These are phyloP conservation scores for Sphecodes monilicornis DNA, from an alignment of 2,888 invertebrate genomes.

Conservation along the genomic window DNA sequence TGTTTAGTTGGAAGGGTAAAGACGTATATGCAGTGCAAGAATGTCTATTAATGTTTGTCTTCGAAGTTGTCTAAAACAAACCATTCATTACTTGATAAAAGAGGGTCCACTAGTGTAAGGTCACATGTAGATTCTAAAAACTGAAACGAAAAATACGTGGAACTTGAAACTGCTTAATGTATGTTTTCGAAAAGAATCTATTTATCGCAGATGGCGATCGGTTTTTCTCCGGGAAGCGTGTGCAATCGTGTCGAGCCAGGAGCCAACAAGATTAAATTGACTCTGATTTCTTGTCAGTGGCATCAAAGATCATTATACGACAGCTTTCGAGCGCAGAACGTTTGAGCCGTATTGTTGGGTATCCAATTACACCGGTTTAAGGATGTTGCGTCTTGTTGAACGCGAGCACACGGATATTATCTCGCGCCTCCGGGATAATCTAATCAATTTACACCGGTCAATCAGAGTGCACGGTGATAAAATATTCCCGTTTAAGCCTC, in stretches of 20 bases:
- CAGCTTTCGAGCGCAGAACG: neutral
- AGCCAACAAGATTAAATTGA: neutral
- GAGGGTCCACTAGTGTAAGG: too few species aligned
- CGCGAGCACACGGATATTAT: conserved; percentile 8
- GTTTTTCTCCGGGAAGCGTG: neutral
- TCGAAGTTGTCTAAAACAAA: too few species aligned
- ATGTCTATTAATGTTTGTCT: neutral
- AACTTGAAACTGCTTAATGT: neutral
- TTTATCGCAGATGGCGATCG: neutral
- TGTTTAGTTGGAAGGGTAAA: too few species aligned
- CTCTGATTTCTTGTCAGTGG: neutral
- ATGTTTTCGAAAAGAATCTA: neutral
- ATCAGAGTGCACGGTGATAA: conserved; percentile 36
- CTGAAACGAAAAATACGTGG: too few species aligned
- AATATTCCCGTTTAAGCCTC: conserved; percentile 36
- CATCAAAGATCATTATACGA: neutral
- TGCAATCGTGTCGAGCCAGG: neutral
- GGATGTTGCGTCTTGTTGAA: conserved; percentile 7
- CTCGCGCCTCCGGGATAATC: conserved; percentile 14
- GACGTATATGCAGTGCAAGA: too few species aligned
- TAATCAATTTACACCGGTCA: conserved; percentile 47
- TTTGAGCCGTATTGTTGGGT: neutral
- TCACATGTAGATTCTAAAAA: too few species aligned
- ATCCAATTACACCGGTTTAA: conserved; percentile 23
- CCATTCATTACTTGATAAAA: too few species aligned